Percentiles rank a stretch among this genome's conserved stretches.
Evolutionary conservation across 2,888 invertebrate genomes (phyloP).

Genomic region (Laspeyria flexula): DNA sequence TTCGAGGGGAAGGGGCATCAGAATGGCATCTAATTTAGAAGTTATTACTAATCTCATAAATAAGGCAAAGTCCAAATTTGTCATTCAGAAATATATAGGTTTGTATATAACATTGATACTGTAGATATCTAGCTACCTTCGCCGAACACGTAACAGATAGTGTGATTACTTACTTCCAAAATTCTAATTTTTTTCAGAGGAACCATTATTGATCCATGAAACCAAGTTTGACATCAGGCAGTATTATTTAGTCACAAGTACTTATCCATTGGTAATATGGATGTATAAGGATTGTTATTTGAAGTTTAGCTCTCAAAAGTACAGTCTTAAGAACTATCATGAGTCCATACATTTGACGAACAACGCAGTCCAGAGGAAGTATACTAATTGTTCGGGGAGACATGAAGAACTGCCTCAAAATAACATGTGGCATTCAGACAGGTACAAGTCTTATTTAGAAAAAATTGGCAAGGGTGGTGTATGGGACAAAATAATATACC

Average conservation of each 20-base stretch:
- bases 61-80: conserved; percentile 88
- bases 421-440: conserved; percentile 94
- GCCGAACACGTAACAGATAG: no score
- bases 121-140: no score
- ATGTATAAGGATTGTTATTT: conserved; percentile 94
- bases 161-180: neutral
- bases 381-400: conserved; percentile 81
- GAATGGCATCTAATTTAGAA: conserved; percentile 90
- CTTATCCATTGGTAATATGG: conserved; percentile 93
- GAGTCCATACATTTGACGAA: conserved; percentile 96
- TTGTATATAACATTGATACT: conserved; percentile 48
- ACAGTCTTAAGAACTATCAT: conserved; percentile 91
- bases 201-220: conserved; percentile 92
- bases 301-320: conserved; percentile 94
- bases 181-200: conserved; percentile 83
- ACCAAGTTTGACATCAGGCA: conserved; percentile 97
- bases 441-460: conserved; percentile 88
- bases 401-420: conserved; percentile 89
- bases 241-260: conserved; percentile 94
- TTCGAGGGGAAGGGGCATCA: conserved; percentile 93
- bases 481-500: conserved; percentile 92
- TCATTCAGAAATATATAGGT: conserved; percentile 97
- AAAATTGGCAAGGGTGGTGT: conserved; percentile 85
- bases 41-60: conserved; percentile 89
- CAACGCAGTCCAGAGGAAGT: conserved; percentile 94